These are phyloP conservation scores for Latrodectus hesperus DNA, from an alignment of 2,888 invertebrate genomes.

Conservation along the genomic window DNA sequence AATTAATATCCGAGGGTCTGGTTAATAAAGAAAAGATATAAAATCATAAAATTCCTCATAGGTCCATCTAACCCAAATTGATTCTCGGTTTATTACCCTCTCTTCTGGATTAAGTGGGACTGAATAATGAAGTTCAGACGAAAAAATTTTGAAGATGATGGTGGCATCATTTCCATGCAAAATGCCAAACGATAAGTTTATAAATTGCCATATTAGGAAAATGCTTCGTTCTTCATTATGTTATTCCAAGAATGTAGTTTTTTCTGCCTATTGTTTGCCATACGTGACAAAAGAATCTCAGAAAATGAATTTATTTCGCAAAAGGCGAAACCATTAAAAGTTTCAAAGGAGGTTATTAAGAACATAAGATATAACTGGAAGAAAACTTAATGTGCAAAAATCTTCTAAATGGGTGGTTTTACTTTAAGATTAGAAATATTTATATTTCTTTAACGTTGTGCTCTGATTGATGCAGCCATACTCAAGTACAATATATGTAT, in stretches of 20 bases:
- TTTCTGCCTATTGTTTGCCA: constrained; percentile 21
- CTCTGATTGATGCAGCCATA: no score
- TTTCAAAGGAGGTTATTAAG: neutral
- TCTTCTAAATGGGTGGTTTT: no score
- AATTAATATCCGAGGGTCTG: no score
- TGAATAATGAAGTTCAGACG: neutral
- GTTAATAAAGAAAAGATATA: neutral
- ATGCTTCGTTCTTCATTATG: constrained; percentile 15
- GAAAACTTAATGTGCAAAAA: no score
- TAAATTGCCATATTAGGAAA: constrained; percentile 40
- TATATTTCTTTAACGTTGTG: no score
- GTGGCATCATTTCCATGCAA: constrained; percentile 2
- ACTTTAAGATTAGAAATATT: no score
- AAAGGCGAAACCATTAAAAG: neutral
- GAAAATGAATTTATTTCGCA: neutral
- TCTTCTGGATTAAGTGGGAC: neutral
- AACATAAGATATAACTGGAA: no score
- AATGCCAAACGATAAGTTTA: constrained; percentile 21
- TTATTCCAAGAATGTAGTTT: neutral
- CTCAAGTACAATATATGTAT: no score
- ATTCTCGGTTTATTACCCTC: neutral
- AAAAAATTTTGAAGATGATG: neutral
- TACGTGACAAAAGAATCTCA: constrained; percentile 40
- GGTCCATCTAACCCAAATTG: neutral
- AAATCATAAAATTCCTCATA: neutral